Percentiles rank a stretch among this genome's conserved stretches.
phyloP scores from a whole-genome alignment of 2,797 vertebrate species.

The Sebastes jordani region DNA sequence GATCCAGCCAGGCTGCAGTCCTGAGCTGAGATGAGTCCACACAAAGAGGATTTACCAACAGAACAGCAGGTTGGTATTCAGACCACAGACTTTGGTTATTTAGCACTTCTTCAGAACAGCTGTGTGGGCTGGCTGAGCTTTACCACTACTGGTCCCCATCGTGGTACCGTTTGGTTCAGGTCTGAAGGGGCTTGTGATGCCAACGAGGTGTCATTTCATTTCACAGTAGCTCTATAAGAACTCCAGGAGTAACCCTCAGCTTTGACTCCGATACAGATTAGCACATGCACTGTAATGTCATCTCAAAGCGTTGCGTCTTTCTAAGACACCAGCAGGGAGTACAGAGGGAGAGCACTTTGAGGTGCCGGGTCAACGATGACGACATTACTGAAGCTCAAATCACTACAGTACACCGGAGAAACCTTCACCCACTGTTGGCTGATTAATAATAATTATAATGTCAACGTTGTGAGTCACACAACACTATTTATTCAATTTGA shows the following conservation, averaged over 20 bases:
- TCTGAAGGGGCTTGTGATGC: slow-evolving; percentile 9
- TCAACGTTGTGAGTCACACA: too few species aligned
- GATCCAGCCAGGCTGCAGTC: slow-evolving; percentile 5
- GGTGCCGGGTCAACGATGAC: background rate
- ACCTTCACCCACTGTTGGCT: background rate
- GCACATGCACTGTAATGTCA: slow-evolving; percentile 10
- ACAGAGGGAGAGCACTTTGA: background rate
- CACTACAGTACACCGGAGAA: background rate
- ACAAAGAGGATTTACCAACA: slow-evolving; percentile 15
- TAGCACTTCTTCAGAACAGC: background rate
- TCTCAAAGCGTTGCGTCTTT: background rate
- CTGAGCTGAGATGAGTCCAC: slow-evolving; percentile 3
- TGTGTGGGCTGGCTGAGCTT: background rate
- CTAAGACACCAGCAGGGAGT: background rate
- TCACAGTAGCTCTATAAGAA: background rate
- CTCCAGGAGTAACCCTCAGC: slow-evolving; percentile 3
- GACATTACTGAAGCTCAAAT: background rate
- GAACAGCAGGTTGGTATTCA: slow-evolving; percentile 7
- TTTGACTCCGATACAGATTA: slow-evolving; percentile 11
- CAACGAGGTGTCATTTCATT: slow-evolving; percentile 6
- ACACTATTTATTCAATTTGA: too few species aligned
- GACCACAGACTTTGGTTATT: background rate
- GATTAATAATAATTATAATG: background rate
- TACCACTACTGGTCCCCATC: background rate
- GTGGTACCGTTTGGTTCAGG: background rate